phyloP scores from a whole-genome alignment of 2,113 vertebrate species.

The Chauna torquata region DNA sequence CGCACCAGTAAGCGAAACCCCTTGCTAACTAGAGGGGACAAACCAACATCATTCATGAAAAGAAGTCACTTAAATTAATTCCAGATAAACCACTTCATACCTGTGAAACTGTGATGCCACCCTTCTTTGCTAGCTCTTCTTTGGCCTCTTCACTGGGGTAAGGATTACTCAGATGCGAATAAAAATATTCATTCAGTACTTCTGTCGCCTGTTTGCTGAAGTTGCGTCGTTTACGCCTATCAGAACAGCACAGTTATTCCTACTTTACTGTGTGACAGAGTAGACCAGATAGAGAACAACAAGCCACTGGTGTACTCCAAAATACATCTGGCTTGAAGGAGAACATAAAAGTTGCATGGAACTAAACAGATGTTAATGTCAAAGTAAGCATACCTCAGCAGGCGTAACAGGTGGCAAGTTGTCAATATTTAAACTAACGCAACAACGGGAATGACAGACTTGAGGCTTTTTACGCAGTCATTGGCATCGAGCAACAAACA shows the following conservation, averaged over 20 bases:
- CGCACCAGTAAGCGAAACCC: background rate
- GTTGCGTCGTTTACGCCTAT: conserved; percentile 85
- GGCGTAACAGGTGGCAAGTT: background rate
- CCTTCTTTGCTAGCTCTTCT: conserved; percentile 90
- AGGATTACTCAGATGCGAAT: conserved; percentile 91
- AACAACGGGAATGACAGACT: background rate
- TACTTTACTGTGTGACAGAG: background rate
- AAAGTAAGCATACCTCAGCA: background rate
- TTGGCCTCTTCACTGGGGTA: conserved; percentile 93
- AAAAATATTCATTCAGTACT: conserved; percentile 92
- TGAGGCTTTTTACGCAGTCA: fast-evolving
- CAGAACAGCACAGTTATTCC: background rate
- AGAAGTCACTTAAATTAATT: background rate
- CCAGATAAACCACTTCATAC: conserved; percentile 41
- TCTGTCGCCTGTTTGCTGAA: conserved; percentile 92
- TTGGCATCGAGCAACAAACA: background rate
- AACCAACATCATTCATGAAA: background rate
- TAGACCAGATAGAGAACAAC: too few relatives aligned
- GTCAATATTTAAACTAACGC: background rate
- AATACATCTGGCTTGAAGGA: background rate
- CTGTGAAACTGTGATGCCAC: conserved; percentile 90
- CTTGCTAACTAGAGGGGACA: background rate
- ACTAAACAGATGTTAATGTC: background rate
- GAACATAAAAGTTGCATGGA: background rate
- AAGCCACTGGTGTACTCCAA: background rate